Base-by-base conservation (phyloP, 2,888 invertebrate species). In the Macrosoma leucophasiata region DNA sequence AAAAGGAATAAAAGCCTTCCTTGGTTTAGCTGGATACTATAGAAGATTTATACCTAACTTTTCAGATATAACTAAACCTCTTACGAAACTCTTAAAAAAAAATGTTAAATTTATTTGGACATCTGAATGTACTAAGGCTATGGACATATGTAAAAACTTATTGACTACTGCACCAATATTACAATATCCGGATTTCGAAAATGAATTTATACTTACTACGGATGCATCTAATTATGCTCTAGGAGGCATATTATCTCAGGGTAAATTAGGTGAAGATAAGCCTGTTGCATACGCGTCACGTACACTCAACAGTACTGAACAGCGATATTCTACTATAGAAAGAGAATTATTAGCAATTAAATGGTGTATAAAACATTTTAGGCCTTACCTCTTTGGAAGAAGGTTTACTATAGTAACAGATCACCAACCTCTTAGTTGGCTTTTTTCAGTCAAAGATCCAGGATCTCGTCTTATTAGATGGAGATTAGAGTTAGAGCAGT, bases 161-260 rank as follows among this genome's bases (percentile, higher is more conserved):
- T 11, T 22, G 8, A 13, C 13, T 20, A 7, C 8, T n/a, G 11
- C 29, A n/a, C 29, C 21, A 8, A 29, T 29, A 8, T 9, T 29
- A 8, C 29, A 26, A 2, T 34, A 37, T 22, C 31, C 33, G 3
- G 12, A 22, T 3, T 3, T 8, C 7, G 25, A 21, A 8, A 12
- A 14, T 2, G 2, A 28, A 8, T 38, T 38, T 27, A 27, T 41
- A 2, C 20, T 41, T 1, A 25, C 29, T 10, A 36, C 36, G 1
- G 41, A 36, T 15, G 41, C 41, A 11, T 33, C 26, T 8, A 30
- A 41, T 13, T 29, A 15, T 4, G 33, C 14, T 1, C 29, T 38
- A n/a, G 33, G 34, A 8, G 41, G 26, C 8, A 31, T 42, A 3
- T 11, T 39, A 3, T 33, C 28, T 1, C 39, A 42, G 14, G n/a